These are phyloP conservation scores for Pomatostomus ruficeps DNA, from an alignment of 2,113 vertebrate species.

Conservation along the genomic window DNA sequence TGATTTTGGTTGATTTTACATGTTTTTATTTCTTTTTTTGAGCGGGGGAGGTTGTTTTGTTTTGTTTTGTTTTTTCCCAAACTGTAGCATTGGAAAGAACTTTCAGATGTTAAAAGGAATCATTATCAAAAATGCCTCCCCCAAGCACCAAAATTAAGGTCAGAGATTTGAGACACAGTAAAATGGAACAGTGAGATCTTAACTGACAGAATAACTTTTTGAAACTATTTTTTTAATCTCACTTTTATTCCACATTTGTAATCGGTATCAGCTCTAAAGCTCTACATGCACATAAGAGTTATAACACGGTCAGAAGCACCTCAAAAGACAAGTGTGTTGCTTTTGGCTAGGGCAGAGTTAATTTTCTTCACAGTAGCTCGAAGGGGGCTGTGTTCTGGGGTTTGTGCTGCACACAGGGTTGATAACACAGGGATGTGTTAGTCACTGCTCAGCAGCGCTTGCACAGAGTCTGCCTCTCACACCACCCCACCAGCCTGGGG, in stretches of 20 bases:
- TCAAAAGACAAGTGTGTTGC: not conserved
- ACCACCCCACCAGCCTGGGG: not conserved
- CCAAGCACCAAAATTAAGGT: not conserved
- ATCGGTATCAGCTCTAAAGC: not conserved
- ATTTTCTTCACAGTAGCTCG: not conserved
- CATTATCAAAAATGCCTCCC: not conserved
- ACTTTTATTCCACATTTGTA: not conserved
- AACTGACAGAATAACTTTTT: not conserved
- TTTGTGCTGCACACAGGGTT: not conserved
- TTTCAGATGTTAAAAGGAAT: not conserved
- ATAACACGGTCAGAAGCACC: not conserved
- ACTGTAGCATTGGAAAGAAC: not conserved
- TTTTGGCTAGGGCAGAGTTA: not conserved
- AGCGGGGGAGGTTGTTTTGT: rapidly evolving
- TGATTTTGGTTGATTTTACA: not conserved
- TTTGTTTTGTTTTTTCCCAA: not conserved
- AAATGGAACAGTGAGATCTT: not conserved
- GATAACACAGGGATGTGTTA: not conserved
- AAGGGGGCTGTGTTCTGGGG: not conserved
- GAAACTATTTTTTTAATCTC: not conserved
- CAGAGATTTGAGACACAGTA: not conserved
- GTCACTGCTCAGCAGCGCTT: not conserved
- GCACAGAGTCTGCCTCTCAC: not conserved
- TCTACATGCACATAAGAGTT: rapidly evolving
- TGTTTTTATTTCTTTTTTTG: too few species aligned